Base-by-base conservation (phyloP, 1,140 invertebrate genomes). In the Panagrolaimus sp. region DNA sequence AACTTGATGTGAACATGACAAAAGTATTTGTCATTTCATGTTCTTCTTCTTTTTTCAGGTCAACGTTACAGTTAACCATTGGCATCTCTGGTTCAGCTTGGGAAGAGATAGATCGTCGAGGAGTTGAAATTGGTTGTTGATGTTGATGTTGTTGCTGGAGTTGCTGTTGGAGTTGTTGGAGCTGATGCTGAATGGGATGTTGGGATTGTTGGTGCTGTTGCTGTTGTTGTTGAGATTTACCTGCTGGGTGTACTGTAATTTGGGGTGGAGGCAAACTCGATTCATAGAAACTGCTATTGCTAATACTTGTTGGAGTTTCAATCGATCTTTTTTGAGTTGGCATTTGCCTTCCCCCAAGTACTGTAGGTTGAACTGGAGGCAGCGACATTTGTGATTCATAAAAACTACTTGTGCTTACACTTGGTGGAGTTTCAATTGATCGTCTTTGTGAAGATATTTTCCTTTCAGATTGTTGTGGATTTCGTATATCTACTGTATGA, bases 31-130 rank as follows among this genome's bases (percentile, higher is more conserved):
- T 58, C 52, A 58, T 58, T 58, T 58, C 52, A 58, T 58, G 52
- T 58, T 58, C 52, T 17, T 58, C 52, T 21, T 58, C 52, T 32
- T 68, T 68, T 46, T 68, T 62, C 15, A 68, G 43, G 21, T 68
- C 58, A n/a, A 68, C 47, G 24, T 48, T 68, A 46, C 47, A 46
- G 17, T 58, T 28, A 2, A 58, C 52, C 8, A 12, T 28, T 17
- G 52, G n/a, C 17, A n/a, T 21, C 12, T 28, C 28, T 38, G 32
- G 32, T 4, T 38, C 32, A 38, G 32, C 32, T 38, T 38, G 32
- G 32, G 32, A 38, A 7, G 32, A 38, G 32, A 38, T 38, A 5
- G 21, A 21, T 4, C 52, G 12, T 1, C 21, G 21, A 12, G 52
- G n/a, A 21, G n/a, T 12, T 24, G 52, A 21, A 4, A 21, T 14